A percentile compares a stretch with the other conserved stretches of the same genome.
Evolutionary conservation across 2,888 invertebrate genomes (phyloP).

Genomic region (Volucella inanis): DNA sequence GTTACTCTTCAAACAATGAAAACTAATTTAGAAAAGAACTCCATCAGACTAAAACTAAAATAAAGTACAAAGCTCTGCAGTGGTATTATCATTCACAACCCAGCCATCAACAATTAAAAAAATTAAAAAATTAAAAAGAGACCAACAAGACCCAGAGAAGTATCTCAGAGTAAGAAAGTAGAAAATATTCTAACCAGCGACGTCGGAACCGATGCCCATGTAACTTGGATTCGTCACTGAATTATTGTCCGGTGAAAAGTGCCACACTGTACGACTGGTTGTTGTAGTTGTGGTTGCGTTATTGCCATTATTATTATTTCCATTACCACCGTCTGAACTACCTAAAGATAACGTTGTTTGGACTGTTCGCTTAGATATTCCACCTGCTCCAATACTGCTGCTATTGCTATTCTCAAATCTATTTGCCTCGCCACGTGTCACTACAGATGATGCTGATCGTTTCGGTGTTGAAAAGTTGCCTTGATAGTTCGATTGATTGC

Average conservation of each 20-base stretch:
- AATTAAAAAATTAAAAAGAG: conserved; percentile 12
- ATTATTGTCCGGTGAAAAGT: conserved; percentile 81
- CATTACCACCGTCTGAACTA: conserved; percentile 50
- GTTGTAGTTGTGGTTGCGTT: conserved; percentile 75
- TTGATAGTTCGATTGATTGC: conserved; percentile 73
- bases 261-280: conserved; percentile 82
- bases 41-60: conserved; percentile 14
- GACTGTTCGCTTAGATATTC: conserved; percentile 77
- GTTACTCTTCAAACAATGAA: conserved; percentile 5
- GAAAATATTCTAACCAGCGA: conserved; percentile 80
- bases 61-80: conserved; percentile 2
- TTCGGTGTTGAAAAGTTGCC: conserved; percentile 72
- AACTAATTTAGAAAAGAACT: conserved; percentile 1
- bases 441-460: conserved; percentile 70
- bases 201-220: conserved; percentile 82
- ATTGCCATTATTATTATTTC: conserved; percentile 67
- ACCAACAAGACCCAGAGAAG: conserved; percentile 6
- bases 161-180: conserved; percentile 8
- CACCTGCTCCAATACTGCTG: conserved; percentile 78
- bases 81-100: conserved; percentile 39
- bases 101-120: conserved; percentile 18
- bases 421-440: conserved; percentile 38
- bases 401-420: conserved; percentile 63
- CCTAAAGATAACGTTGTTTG: conserved; percentile 66
- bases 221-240: conserved; percentile 83